These are phyloP conservation scores for Tiliacea citrago DNA, from an alignment of 2,888 invertebrate species.

Conservation along the genomic window DNA sequence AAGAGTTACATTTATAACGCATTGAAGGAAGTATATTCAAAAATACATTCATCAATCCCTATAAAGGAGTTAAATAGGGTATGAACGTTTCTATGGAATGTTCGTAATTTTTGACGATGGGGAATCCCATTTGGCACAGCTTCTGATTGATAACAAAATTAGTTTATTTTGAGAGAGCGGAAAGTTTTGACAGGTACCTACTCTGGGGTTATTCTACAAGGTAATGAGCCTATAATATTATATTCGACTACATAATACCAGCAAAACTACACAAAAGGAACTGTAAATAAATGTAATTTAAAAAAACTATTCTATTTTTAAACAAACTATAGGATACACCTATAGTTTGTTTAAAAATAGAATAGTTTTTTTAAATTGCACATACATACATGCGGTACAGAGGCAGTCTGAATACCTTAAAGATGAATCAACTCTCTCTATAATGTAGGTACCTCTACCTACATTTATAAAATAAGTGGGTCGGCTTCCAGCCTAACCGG, in stretches of 20 bases:
- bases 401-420: background rate
- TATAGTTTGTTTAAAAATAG: too few species aligned
- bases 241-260: background rate
- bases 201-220: background rate
- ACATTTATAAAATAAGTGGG: too few species aligned
- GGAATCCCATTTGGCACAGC: background rate
- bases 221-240: background rate
- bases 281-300: background rate
- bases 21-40: background rate
- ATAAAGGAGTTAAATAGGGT: background rate
- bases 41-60: background rate
- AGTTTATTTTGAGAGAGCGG: background rate
- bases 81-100: background rate
- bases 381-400: background rate
- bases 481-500: too few species aligned
- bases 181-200: background rate
- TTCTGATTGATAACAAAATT: background rate
- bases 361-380: too few species aligned
- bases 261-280: background rate
- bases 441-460: too few species aligned
- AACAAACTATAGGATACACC: background rate
- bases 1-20: background rate
- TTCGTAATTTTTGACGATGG: background rate
- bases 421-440: background rate
- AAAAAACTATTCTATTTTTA: background rate